These are phyloP conservation scores for Polydesmus complanatus DNA, from an alignment of 2,888 invertebrate species.

Conservation along the genomic window DNA sequence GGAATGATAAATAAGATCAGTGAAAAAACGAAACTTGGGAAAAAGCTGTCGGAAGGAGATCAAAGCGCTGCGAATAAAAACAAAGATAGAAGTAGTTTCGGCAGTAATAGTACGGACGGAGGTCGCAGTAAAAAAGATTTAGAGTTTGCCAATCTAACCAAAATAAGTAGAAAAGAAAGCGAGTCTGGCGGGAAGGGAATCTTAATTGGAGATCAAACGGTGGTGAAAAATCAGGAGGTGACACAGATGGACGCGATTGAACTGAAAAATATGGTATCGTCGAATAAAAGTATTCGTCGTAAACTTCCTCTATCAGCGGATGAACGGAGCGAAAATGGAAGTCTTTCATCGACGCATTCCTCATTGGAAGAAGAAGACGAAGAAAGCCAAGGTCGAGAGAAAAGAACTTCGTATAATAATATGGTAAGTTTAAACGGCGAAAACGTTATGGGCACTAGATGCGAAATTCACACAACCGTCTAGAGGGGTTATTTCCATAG, in stretches of 20 bases:
- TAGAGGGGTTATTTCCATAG: not conserved
- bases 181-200: not conserved
- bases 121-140: not conserved
- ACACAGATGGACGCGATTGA: not conserved
- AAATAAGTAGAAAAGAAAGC: not conserved
- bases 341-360: slow-evolving; percentile 1
- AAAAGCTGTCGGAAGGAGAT: not conserved
- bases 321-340: not conserved
- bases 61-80: not conserved
- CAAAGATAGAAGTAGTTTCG: not conserved
- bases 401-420: not conserved
- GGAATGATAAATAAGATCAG: slow-evolving; percentile 10
- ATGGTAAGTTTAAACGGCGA: not conserved
- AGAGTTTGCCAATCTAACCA: not conserved
- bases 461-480: slow-evolving; percentile 9
- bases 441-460: not conserved
- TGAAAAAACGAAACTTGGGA: not conserved
- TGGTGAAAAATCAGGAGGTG: not conserved
- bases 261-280: slow-evolving; percentile 1
- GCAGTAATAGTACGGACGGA: not conserved
- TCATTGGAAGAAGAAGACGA: not conserved
- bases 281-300: not conserved
- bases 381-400: not conserved
- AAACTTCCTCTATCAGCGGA: not conserved
- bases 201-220: not conserved